Conservation (phyloP, 1,140 invertebrate genomes). For the Ceratitis capitata region DNA sequence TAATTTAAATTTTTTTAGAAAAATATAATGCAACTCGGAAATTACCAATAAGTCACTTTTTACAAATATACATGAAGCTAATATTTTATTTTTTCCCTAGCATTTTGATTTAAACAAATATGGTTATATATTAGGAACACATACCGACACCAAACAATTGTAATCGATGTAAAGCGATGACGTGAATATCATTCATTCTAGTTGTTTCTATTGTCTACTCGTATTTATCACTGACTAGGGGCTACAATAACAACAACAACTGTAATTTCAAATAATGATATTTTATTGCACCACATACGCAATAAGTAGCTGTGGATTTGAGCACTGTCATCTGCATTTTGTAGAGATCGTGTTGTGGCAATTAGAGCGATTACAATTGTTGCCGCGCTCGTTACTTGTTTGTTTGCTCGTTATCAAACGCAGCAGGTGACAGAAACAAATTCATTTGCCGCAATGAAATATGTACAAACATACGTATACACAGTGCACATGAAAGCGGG, state of each 20-base stretch:
- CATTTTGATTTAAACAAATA: no score
- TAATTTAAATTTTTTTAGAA: no score
- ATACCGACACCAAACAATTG: no score
- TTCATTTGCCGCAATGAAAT: neutral
- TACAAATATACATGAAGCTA: no score
- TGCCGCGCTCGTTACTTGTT: neutral
- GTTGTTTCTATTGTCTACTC: neutral
- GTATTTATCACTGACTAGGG: neutral
- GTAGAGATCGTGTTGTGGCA: constrained; percentile 13
- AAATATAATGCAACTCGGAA: no score
- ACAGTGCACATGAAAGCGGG: neutral
- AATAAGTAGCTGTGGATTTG: constrained; percentile 7
- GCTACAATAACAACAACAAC: neutral
- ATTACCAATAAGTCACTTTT: no score
- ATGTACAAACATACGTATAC: neutral
- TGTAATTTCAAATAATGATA: neutral
- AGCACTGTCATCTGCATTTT: constrained; percentile 30
- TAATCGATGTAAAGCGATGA: neutral
- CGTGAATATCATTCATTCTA: neutral
- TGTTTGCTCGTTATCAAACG: constrained; percentile 10
- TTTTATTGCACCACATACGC: neutral
- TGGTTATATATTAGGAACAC: no score
- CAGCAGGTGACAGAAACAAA: constrained; percentile 25
- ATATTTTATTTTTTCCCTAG: no score
- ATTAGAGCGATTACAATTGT: constrained; percentile 2